Conservation (phyloP, 1,140 invertebrate genomes). For the Hestina assimilis region DNA sequence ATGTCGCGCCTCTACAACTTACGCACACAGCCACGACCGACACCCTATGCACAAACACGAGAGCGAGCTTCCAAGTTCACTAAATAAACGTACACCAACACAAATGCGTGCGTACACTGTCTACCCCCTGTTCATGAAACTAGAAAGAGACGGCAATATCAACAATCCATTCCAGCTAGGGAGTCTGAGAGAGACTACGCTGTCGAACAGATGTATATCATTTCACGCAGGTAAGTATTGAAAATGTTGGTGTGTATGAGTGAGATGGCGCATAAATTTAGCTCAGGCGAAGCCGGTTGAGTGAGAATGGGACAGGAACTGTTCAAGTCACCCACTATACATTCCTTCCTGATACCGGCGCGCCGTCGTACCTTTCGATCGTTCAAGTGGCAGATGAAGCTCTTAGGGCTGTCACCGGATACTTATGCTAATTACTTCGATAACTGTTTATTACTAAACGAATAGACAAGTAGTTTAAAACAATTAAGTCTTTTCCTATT, state of each 20-base stretch:
- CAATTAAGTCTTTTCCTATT: too few species aligned
- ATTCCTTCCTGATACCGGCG: slow-evolving; percentile 77
- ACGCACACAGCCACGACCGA: slow-evolving; percentile 60
- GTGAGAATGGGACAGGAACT: slow-evolving; percentile 67
- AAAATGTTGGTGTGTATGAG: slow-evolving; percentile 71
- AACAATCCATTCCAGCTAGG: slow-evolving; percentile 60
- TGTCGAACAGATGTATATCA: slow-evolving; percentile 76
- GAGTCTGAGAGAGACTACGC: slow-evolving; percentile 51
- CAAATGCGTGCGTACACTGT: slow-evolving; percentile 67
- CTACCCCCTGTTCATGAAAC: slow-evolving; percentile 73
- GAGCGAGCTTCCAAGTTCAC: slow-evolving; percentile 76
- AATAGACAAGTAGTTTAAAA: background rate
- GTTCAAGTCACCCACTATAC: slow-evolving; percentile 76
- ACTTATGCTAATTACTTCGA: slow-evolving; percentile 25
- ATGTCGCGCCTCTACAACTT: slow-evolving; percentile 76
- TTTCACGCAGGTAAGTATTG: slow-evolving; percentile 77
- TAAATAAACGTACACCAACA: slow-evolving; percentile 78
- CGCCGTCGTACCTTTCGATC: slow-evolving; percentile 77
- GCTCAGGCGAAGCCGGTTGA: slow-evolving; percentile 65
- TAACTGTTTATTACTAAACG: background rate
- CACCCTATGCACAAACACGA: slow-evolving; percentile 74
- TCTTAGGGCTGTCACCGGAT: slow-evolving; percentile 67
- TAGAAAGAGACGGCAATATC: slow-evolving; percentile 65
- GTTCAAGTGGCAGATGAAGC: slow-evolving; percentile 78
- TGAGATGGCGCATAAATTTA: slow-evolving; percentile 67